These are phyloP conservation scores for Catamblyrhynchus diadema DNA, from an alignment of 2,797 vertebrate genomes.

Conservation along the genomic window DNA sequence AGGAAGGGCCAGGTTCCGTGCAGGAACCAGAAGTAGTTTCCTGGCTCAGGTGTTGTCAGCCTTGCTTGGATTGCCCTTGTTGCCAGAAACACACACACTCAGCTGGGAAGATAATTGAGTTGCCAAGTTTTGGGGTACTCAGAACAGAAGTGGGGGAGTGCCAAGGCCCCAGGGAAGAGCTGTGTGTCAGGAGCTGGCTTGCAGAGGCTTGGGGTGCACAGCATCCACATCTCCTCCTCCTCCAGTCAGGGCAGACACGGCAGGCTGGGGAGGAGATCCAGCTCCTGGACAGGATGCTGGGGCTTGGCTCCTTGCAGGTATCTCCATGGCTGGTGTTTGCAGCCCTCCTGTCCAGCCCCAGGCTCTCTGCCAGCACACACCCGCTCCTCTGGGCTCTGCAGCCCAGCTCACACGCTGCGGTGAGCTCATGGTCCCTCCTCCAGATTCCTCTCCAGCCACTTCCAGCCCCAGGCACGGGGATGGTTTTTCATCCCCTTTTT, in stretches of 20 bases:
- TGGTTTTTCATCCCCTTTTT: not conserved
- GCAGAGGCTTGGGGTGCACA: not conserved
- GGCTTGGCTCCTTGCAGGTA: not conserved
- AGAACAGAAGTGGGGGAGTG: not conserved
- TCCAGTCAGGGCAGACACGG: not conserved
- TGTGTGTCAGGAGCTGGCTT: not conserved
- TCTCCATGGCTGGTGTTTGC: not conserved
- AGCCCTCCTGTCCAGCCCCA: not conserved
- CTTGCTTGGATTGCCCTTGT: no score
- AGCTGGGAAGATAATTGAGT: not conserved
- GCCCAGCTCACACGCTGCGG: rapidly evolving
- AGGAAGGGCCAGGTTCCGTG: not conserved
- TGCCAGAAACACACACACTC: not conserved
- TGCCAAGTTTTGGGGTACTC: not conserved
- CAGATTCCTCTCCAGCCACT: not conserved
- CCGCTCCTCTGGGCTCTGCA: not conserved
- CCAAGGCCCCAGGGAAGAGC: not conserved
- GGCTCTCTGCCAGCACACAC: not conserved
- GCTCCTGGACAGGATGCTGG: not conserved
- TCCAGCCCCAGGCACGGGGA: not conserved
- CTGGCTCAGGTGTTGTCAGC: not conserved
- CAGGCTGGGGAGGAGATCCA: rapidly evolving
- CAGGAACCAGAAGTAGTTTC: not conserved
- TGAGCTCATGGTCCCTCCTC: not conserved
- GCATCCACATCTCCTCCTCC: not conserved